Evolutionary conservation across 2,888 invertebrate species (phyloP).

Genomic region (Athalia cordata): DNA sequence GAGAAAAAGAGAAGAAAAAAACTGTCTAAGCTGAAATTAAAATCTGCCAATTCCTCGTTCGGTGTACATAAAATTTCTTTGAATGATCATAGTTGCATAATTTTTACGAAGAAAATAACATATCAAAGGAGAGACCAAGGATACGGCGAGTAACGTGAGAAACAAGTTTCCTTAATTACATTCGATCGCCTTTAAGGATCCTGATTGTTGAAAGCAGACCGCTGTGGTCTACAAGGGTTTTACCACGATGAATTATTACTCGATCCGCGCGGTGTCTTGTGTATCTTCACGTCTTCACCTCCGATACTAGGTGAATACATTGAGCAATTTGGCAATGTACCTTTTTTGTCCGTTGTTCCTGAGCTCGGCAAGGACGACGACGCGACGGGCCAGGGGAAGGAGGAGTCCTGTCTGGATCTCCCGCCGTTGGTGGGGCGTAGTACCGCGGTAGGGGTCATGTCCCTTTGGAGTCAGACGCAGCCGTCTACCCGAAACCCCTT

Average conservation of each 20-base stretch:
- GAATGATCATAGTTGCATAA: too few species aligned
- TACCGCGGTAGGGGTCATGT: conserved; percentile 55
- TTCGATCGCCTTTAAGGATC: too few species aligned
- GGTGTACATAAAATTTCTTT: too few species aligned
- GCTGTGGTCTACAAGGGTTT: too few species aligned
- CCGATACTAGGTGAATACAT: conserved; percentile 25
- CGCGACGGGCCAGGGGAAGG: conserved; percentile 39
- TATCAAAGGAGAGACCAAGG: too few species aligned
- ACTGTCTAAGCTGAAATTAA: too few species aligned
- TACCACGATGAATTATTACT: not conserved
- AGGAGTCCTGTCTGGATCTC: conserved; percentile 49
- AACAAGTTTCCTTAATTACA: too few species aligned
- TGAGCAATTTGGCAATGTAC: conserved; percentile 41
- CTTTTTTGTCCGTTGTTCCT: conserved; percentile 16
- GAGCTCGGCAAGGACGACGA: conserved; percentile 26
- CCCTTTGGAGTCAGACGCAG: conserved; percentile 64
- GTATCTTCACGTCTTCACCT: conserved; percentile 27
- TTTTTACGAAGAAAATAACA: too few species aligned
- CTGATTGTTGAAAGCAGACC: too few species aligned
- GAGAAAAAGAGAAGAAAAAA: too few species aligned
- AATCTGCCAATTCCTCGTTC: too few species aligned
- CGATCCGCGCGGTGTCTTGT: not conserved
- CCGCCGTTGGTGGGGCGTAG: conserved; percentile 44
- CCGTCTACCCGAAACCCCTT: conserved; percentile 56
- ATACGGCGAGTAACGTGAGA: too few species aligned